A percentile compares a stretch with the other conserved stretches of the same genome.
phyloP scores from a whole-genome alignment of 2,797 vertebrate genomes.

The Carduelis carduelis region DNA sequence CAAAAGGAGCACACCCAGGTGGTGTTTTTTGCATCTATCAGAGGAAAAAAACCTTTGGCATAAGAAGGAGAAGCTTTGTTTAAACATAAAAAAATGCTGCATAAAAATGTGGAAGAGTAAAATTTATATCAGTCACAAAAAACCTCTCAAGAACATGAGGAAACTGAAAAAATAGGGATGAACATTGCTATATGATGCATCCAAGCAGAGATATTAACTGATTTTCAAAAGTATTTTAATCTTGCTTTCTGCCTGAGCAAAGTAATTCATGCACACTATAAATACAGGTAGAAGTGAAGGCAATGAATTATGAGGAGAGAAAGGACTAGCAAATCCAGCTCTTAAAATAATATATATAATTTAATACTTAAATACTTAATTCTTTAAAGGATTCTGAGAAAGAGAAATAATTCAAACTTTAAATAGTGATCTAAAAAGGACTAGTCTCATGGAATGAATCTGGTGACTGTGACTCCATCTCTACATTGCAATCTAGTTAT shows the following conservation, averaged over 20 bases:
- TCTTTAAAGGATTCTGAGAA: not conserved
- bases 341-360: not conserved
- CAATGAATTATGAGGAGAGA: not conserved
- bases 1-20: not conserved
- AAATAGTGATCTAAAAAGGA: not conserved
- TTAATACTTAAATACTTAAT: constrained; percentile 3
- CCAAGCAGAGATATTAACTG: not conserved
- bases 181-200: not conserved
- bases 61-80: not conserved
- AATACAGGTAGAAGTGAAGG: not conserved
- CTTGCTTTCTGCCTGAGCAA: not conserved
- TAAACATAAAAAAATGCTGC: not conserved
- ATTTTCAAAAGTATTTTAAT: not conserved
- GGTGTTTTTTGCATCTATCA: not conserved
- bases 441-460: not conserved
- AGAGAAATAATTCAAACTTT: not conserved
- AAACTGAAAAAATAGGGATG: not conserved
- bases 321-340: not conserved
- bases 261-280: not conserved
- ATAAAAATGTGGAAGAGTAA: not conserved
- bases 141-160: not conserved
- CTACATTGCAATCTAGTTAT: not conserved
- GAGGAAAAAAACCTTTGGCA: not conserved
- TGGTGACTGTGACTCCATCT: not conserved
- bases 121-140: not conserved